Evolutionary conservation across 1,140 invertebrate genomes (phyloP), one percentile per base, ranked within the genome.

Genomic region (Musca vetustissima): DNA sequence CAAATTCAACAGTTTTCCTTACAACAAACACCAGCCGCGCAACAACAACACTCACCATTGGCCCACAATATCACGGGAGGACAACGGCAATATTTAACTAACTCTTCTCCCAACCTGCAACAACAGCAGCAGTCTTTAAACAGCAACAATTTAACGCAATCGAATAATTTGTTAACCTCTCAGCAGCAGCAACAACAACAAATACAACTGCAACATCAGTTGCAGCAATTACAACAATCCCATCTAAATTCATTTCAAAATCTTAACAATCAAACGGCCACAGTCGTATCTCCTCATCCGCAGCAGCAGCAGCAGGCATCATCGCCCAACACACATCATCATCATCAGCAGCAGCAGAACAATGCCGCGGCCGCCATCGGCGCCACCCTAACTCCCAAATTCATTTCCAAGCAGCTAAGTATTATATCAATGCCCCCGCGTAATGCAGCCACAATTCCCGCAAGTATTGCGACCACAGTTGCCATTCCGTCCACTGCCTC

Each of bases 381-480:
- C 64, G 67, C 32, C 65, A 69, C 48, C n/a, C 66, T 69, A 17
- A 32, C 66, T 4, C 21, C 76, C 2, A 80, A 80, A 57, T 80
- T 77, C 55, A 76, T 80, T 66, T 70, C 76, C 8, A 80, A 80
- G 61, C 76, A 76, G 22, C 67, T 80, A 66, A 80, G 79, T 64
- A 80, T 80, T 7, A 80, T 80, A 32, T 77, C 79, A 7, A 76
- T 81, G 76, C n/a, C 28, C 36, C 71, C 76, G 52, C 75, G 76
- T 65, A 67, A 75, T 67, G 73, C 73, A n/a, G n/a, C n/a, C n/a
- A 75, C 76, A 53, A 73, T 68, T 61, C 17, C 22, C 59, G 13
- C 67, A 43, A 70, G 64, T 72, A 69, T 72, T 64, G 66, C 57
- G 13, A 24, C 6, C 8, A 61, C 57, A 19, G 71, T 75, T 66